These are phyloP conservation scores for Scrobipalpa atriplicella DNA, from an alignment of 2,888 invertebrate species.

Conservation along the genomic window DNA sequence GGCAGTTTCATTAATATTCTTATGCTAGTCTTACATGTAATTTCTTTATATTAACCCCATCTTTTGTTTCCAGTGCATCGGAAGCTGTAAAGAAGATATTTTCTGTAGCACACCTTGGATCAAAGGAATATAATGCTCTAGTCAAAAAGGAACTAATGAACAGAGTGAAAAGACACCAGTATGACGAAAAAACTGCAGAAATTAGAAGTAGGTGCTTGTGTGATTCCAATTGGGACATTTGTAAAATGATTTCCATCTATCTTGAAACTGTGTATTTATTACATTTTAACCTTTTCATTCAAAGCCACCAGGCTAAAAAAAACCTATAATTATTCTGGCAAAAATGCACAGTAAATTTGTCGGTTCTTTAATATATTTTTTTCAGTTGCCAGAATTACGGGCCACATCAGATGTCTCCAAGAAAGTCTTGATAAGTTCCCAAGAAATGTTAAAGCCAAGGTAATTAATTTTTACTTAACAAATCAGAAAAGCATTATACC, in stretches of 20 bases:
- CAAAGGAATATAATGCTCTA: constrained; percentile 75
- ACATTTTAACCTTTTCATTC: too few species aligned
- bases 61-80: constrained; percentile 83
- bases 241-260: too few species aligned
- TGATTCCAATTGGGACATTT: too few species aligned
- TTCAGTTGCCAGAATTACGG: constrained; percentile 91
- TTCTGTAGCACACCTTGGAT: constrained; percentile 85
- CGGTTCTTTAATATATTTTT: constrained; percentile 38
- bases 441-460: constrained; percentile 81
- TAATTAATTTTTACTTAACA: constrained; percentile 40
- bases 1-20: too few species aligned
- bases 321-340: too few species aligned
- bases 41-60: too few species aligned
- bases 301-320: too few species aligned
- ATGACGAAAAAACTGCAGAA: constrained; percentile 88
- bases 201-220: constrained; percentile 85
- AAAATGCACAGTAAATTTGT: too few species aligned
- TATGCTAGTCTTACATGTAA: too few species aligned
- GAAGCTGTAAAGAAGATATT: constrained; percentile 88
- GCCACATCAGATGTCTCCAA: constrained; percentile 87
- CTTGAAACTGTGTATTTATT: neutral
- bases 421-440: constrained; percentile 82
- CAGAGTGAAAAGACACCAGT: constrained; percentile 86
- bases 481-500: too few species aligned
- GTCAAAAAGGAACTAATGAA: constrained; percentile 80